Evolutionary conservation across 1,140 invertebrate species (phyloP).

Genomic region (Calycopis cecrops): DNA sequence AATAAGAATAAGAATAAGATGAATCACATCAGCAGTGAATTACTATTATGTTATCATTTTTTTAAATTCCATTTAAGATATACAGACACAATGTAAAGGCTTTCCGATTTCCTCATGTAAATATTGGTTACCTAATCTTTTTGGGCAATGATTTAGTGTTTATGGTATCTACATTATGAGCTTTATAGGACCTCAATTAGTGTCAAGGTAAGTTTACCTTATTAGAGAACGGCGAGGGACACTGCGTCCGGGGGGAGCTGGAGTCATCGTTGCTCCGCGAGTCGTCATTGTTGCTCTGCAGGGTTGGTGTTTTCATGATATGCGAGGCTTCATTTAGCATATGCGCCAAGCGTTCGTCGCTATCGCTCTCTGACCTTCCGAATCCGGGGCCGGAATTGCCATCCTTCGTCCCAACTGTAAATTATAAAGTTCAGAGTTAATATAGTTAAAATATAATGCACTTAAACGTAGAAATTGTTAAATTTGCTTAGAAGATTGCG

Average conservation of each 20-base stretch:
- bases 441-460: too few species aligned
- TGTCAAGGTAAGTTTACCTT: constrained; percentile 55
- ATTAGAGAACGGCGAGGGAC: constrained; percentile 84
- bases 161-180: too few species aligned
- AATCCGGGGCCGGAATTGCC: constrained; percentile 83
- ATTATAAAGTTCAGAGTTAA: constrained; percentile 12
- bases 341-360: constrained; percentile 94
- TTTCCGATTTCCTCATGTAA: too few species aligned
- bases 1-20: too few species aligned
- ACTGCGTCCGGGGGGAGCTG: constrained; percentile 86
- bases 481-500: too few species aligned
- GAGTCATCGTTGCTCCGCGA: constrained; percentile 86
- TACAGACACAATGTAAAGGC: too few species aligned
- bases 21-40: too few species aligned
- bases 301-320: constrained; percentile 76
- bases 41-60: background rate
- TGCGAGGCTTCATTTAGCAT: constrained; percentile 94
- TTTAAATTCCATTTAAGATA: background rate
- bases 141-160: too few species aligned
- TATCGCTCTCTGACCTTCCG: constrained; percentile 83
- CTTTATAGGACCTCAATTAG: too few species aligned
- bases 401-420: constrained; percentile 85
- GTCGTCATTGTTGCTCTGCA: constrained; percentile 74
- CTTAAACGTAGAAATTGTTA: too few species aligned
- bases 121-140: too few species aligned